Evolutionary conservation across 2,113 vertebrate genomes (phyloP).

Genomic region (Shinisaurus crocodilurus): DNA sequence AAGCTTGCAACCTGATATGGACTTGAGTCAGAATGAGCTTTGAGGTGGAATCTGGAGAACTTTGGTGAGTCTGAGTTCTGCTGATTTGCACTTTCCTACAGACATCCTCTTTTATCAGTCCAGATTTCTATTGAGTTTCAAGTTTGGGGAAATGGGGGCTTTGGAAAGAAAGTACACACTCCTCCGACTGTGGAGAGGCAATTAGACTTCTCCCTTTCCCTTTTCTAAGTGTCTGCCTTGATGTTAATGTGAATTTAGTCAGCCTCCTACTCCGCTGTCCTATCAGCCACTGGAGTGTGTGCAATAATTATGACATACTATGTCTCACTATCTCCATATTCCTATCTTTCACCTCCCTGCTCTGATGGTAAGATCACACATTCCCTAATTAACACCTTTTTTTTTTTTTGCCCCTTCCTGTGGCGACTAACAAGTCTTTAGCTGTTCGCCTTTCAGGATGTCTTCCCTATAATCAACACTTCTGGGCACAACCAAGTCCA

Average conservation of each 20-base stretch:
- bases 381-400: conserved; percentile 77
- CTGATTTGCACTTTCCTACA: too few species aligned
- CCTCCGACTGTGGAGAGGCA: conserved; percentile 53
- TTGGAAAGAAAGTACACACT: conserved; percentile 58
- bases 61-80: too few species aligned
- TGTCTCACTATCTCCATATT: conserved; percentile 72
- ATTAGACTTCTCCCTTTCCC: conserved; percentile 58
- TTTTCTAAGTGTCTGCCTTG: conserved; percentile 64
- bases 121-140: background rate
- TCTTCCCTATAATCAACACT: conserved; percentile 67
- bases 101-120: conserved; percentile 4
- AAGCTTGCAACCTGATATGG: too few species aligned
- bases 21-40: too few species aligned
- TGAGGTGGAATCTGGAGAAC: too few species aligned
- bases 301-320: conserved; percentile 73
- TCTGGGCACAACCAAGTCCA: conserved; percentile 57
- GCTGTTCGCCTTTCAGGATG: conserved; percentile 52
- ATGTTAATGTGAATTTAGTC: conserved; percentile 60
- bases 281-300: conserved; percentile 56
- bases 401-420: conserved; percentile 16
- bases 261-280: conserved; percentile 43
- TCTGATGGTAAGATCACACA: conserved; percentile 72
- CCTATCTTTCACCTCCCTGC: conserved; percentile 54
- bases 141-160: conserved; percentile 32
- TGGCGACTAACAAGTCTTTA: conserved; percentile 56